Conservation (phyloP, 1,140 invertebrate genomes). For the Papilio xuthus region DNA sequence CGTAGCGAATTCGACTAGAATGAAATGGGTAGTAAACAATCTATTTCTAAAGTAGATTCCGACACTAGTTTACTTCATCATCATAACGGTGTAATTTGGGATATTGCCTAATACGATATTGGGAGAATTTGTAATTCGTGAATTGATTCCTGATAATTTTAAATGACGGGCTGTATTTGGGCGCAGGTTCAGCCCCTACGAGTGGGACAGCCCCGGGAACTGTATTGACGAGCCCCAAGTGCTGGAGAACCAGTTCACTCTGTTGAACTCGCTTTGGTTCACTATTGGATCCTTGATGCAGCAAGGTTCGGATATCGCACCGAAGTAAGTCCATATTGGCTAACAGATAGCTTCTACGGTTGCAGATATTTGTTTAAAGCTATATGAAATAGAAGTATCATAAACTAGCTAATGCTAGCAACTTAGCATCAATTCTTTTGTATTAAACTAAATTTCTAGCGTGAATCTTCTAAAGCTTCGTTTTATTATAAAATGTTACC, state of each 20-base stretch:
- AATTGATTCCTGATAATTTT: constrained; percentile 43
- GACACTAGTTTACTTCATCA: neutral
- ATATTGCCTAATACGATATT: neutral
- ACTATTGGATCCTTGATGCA: constrained; percentile 95
- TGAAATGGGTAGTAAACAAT: constrained; percentile 36
- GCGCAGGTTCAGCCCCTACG: constrained; percentile 92
- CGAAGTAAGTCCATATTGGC: constrained; percentile 83
- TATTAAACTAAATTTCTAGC: neutral
- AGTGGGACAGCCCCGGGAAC: constrained; percentile 93
- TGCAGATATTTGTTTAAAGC: constrained; percentile 29
- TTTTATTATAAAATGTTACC: neutral
- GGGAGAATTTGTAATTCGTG: neutral
- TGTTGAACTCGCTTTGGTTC: constrained; percentile 94
- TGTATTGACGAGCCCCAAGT: constrained; percentile 90
- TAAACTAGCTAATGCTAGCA: neutral
- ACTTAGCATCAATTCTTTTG: neutral
- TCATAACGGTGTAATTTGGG: constrained; percentile 1
- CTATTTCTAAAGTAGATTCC: neutral
- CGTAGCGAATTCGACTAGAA: constrained; percentile 74
- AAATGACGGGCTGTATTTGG: constrained; percentile 70
- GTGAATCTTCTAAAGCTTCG: neutral
- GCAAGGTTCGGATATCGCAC: constrained; percentile 95
- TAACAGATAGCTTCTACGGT: constrained; percentile 43
- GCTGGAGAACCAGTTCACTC: constrained; percentile 93
- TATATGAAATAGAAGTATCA: constrained; percentile 17